Percentiles rank a stretch among this genome's conserved stretches.
phyloP scores from a whole-genome alignment of 1,140 invertebrate species.

The Procambarus virginalis region DNA sequence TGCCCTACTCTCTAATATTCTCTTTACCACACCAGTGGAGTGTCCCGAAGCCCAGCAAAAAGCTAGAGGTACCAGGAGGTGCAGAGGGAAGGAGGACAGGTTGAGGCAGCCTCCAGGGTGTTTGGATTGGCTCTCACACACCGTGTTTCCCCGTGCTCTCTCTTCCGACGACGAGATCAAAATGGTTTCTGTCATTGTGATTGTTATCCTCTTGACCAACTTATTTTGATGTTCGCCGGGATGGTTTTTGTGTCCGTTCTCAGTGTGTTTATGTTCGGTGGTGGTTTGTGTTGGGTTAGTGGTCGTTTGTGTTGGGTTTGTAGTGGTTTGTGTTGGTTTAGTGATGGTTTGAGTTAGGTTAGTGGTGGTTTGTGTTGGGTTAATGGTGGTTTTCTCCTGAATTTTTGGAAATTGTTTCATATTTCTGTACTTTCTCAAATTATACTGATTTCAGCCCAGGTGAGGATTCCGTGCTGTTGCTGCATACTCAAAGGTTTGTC shows the following conservation, averaged over 20 bases:
- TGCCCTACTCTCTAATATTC: too few relatives aligned
- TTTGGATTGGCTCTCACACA: not conserved
- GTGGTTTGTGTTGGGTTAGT: not conserved
- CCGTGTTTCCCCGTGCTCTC: not conserved
- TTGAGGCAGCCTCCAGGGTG: conserved; percentile 1
- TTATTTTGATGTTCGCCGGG: not conserved
- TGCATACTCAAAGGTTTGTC: too few relatives aligned
- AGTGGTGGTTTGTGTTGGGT: too few relatives aligned
- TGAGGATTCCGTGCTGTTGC: too few relatives aligned
- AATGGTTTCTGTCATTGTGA: conserved; percentile 30
- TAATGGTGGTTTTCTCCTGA: too few relatives aligned
- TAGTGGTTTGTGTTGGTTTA: not conserved
- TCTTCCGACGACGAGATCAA: conserved; percentile 11
- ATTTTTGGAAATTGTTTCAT: too few relatives aligned
- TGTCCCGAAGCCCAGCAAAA: not conserved
- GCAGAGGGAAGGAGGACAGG: not conserved
- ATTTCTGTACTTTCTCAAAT: too few relatives aligned
- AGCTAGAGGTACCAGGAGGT: not conserved
- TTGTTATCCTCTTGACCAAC: conserved; percentile 49
- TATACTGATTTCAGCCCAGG: too few relatives aligned
- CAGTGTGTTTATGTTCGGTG: too few relatives aligned
- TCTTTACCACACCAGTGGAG: too few relatives aligned
- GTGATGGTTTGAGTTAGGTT: too few relatives aligned
- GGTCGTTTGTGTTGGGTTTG: too few relatives aligned
- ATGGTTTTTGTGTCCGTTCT: not conserved